Percentiles rank a stretch among this genome's conserved stretches.
phyloP scores from a whole-genome alignment of 2,888 invertebrate species.

The Mythimna albipuncta region DNA sequence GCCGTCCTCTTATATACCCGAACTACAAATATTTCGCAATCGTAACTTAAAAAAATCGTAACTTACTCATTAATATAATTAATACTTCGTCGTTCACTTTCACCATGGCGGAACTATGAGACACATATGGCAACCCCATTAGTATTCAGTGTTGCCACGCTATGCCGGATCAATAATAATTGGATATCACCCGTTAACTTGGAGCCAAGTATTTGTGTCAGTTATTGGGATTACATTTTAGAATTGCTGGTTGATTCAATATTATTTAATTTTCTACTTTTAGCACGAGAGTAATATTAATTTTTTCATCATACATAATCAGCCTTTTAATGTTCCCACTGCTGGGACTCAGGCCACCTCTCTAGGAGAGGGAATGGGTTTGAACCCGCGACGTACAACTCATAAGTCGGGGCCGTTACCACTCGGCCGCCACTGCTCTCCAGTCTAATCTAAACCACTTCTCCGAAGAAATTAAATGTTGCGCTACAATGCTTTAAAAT shows the following conservation, averaged over 20 bases:
- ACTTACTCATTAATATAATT: conserved; percentile 73
- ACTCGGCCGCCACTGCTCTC: no score
- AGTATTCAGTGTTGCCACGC: conserved; percentile 74
- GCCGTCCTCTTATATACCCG: not conserved
- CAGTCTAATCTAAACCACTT: no score
- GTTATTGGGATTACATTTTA: conserved; percentile 36
- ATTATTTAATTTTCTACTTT: not conserved
- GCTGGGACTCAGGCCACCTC: no score
- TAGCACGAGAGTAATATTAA: not conserved
- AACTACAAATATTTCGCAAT: conserved; percentile 23
- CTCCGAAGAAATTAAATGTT: no score
- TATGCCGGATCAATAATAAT: conserved; percentile 80
- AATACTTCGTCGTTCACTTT: conserved; percentile 77
- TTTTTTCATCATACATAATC: no score
- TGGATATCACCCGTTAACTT: conserved; percentile 75
- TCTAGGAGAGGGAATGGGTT: no score
- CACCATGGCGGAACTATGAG: conserved; percentile 77
- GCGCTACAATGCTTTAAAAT: no score
- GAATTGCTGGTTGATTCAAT: not conserved
- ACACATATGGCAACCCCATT: conserved; percentile 72
- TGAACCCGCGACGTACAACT: no score
- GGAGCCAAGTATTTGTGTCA: conserved; percentile 74
- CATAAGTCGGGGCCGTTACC: no score
- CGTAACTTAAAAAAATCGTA: conserved; percentile 48
- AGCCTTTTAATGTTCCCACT: no score